A percentile compares a stretch with the other conserved stretches of the same genome.
These are phyloP conservation scores for Polyommatus iphigenia DNA, from an alignment of 2,888 invertebrate species.

Conservation along the genomic window DNA sequence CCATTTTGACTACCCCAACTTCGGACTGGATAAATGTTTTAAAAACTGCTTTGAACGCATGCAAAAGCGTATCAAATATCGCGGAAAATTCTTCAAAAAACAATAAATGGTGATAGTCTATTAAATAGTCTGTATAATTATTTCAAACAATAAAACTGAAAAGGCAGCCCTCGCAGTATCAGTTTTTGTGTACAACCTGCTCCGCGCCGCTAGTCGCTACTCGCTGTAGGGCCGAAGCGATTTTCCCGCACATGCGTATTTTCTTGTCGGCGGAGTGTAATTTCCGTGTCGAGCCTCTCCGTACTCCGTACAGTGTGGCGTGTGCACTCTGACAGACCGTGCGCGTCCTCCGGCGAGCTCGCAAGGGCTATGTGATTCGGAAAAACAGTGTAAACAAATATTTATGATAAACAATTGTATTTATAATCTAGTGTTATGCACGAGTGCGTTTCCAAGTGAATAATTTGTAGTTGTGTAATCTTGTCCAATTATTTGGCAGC, in stretches of 20 bases:
- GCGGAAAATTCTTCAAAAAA: too few species aligned
- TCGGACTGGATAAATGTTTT: too few species aligned
- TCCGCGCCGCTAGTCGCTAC: not conserved
- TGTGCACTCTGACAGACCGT: conserved; percentile 29
- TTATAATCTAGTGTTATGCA: not conserved
- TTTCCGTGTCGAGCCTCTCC: conserved; percentile 44
- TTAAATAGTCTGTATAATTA: too few species aligned
- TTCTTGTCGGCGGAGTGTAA: conserved; percentile 55
- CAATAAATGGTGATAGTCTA: too few species aligned
- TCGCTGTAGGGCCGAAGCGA: conserved; percentile 48
- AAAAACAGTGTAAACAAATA: not conserved
- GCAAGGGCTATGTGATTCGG: not conserved
- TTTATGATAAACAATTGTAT: not conserved
- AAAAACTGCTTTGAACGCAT: too few species aligned
- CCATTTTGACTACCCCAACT: too few species aligned
- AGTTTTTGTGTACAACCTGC: too few species aligned
- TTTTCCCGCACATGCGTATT: conserved; percentile 71
- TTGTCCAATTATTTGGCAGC: not conserved
- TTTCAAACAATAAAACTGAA: too few species aligned
- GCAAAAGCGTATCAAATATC: too few species aligned
- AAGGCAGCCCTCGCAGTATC: too few species aligned
- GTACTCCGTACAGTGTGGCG: conserved; percentile 25
- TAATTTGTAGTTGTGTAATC: not conserved
- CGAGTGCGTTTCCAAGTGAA: not conserved
- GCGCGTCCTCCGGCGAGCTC: conserved; percentile 28